These are phyloP conservation scores for Epinephelus moara DNA, from an alignment of 2,113 vertebrate species.

Conservation along the genomic window DNA sequence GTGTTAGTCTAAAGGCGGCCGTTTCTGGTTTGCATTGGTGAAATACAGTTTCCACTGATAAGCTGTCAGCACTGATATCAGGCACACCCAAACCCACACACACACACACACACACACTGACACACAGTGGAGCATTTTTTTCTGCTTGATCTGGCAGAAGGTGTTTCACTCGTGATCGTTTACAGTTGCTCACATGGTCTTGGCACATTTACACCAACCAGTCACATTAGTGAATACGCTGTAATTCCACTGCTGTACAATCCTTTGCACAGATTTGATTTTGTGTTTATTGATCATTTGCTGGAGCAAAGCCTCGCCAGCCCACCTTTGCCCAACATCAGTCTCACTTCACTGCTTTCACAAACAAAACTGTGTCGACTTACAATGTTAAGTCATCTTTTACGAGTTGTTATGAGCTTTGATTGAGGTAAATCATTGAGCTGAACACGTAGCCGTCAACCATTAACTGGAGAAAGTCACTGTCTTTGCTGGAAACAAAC, in stretches of 20 bases:
- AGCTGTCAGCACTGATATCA: not conserved
- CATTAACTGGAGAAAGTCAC: constrained; percentile 40
- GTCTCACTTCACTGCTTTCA: constrained; percentile 48
- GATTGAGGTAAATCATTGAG: constrained; percentile 74
- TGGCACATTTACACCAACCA: constrained; percentile 1
- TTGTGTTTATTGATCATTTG: not conserved
- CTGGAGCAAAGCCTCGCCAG: not conserved
- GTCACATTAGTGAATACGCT: constrained; percentile 1
- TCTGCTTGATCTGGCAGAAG: constrained; percentile 27
- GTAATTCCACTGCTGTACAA: not conserved
- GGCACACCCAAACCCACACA: not conserved
- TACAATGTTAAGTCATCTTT: constrained; percentile 29
- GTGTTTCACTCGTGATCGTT: constrained; percentile 37
- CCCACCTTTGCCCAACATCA: constrained; percentile 51
- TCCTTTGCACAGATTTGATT: not conserved
- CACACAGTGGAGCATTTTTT: constrained; percentile 11
- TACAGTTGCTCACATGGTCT: constrained; percentile 30
- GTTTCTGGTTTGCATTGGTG: not conserved
- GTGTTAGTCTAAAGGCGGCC: not conserved
- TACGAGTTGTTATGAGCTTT: constrained; percentile 54
- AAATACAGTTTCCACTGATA: not conserved
- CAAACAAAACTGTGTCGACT: constrained; percentile 27
- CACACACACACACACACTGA: not conserved
- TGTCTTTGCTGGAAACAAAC: not conserved
- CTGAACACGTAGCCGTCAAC: constrained; percentile 28